phyloP scores from a whole-genome alignment of 2,797 vertebrate species.

The Mycteria americana region DNA sequence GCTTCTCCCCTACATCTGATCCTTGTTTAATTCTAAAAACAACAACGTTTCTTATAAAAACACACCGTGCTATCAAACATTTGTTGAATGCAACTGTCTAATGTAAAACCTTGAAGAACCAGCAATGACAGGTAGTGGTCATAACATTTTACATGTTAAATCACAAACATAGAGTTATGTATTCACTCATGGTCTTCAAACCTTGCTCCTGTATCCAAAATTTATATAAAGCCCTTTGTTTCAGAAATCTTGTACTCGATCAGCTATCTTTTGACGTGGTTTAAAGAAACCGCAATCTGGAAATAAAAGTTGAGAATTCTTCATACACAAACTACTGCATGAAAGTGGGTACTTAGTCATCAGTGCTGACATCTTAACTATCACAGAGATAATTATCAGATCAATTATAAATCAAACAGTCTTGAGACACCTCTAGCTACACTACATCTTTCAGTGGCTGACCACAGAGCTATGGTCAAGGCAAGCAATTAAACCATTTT shows the following conservation, averaged over 20 bases:
- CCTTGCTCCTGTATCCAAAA: background rate
- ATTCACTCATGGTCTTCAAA: background rate
- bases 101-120: background rate
- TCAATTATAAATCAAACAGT: background rate
- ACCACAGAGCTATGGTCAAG: background rate
- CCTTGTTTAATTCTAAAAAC: background rate
- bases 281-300: background rate
- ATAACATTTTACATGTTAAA: background rate
- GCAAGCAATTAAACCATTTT: background rate
- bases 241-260: background rate
- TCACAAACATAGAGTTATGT: background rate
- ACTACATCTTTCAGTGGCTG: background rate
- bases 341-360: background rate
- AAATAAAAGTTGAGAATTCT: background rate
- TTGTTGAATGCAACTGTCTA: background rate
- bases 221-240: background rate
- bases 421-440: background rate
- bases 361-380: background rate
- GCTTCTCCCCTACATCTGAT: background rate
- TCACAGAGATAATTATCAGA: background rate
- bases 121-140: background rate
- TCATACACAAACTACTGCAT: background rate
- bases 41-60: background rate
- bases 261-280: background rate
- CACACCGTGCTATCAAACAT: background rate